Base-by-base conservation (phyloP, 2,888 invertebrate genomes). In the Lymantria monacha region DNA sequence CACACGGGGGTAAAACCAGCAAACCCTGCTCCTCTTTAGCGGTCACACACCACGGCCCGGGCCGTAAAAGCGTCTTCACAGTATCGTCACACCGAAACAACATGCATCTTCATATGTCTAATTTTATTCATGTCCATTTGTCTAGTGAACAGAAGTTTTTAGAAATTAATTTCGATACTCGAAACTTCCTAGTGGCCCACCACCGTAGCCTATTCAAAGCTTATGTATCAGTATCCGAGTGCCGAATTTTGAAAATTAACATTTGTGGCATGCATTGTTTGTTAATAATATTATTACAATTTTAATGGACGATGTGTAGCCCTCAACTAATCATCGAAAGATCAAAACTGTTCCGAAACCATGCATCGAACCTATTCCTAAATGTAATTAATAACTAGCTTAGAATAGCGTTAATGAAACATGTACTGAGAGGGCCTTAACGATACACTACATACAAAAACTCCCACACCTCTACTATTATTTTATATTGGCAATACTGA, bases 361-460 rank as follows among this genome's bases (percentile, higher is more conserved):
- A 89, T 89, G 88, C 88, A 85, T 73, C 65, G 72, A 70, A 74
- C 85, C 81, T 86, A 81, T 69, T 71, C 83, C 79, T 85, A 83
- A 81, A 59, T 66, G 60, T 70, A 66, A 80, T 85, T 82, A 84
- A 76, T 81, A 65, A 76, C 86, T 88, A 88, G 87, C 87, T 81
- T 85, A 84, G 66, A 76, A 74, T 87, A 87, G 89, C 88, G 76
- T 87, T 85, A 86, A 85, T 84, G 83, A 81, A 78, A 81, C 76
- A 81, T 79, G 76, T 83, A 72, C 66, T 66, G 66, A 66, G 82
- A 66, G 82, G 82, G 83, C 79, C 80, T 74, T 68, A 72, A 83
- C 81, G 70, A 80, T 83, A 85, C 81, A 81, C 80, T 74, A 56
- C 42, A 45, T 74, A 56, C 42, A 45, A 64, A 62, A 66, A 58